Evolutionary conservation across 1,140 invertebrate genomes (phyloP), one percentile per base, ranked within the genome.

Genomic region (Phocides pigmalion): DNA sequence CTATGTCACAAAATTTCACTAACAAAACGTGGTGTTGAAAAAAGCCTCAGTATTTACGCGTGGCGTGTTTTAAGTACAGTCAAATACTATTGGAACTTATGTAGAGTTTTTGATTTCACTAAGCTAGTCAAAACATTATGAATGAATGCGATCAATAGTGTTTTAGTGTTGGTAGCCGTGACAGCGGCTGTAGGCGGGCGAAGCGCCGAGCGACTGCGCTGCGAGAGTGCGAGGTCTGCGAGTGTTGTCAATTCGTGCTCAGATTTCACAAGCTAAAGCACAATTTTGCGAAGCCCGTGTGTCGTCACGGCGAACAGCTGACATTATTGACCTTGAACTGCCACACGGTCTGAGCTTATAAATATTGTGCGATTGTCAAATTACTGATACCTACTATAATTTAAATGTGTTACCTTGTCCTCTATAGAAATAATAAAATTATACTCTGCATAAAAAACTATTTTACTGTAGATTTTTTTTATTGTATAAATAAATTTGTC

Each of bases 91-190:
- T 6, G 28, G 12, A 49, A 25, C 12, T 25, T 25, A 49, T 59
- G 44, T 70, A 50, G 9, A 28, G 37, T 53, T 51, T 58, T 8
- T 59, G 44, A 6, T 63, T 37, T 53, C 22, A 63, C 12, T 58
- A 14, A 22, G 54, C 12, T 41, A 14, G 58, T 68, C 67, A 75
- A 79, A 77, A 82, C 78, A 79, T 78, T 72, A 62, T 74, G 70
- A 78, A 74, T 80, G 66, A 68, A 78, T 32, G 56, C 76, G 81
- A 85, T 85, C 79, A 68, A 85, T 82, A 70, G 25, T 25, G 63
- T 54, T 54, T n/a, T 32, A 64, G 22, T 12, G 37, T 37, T 17
- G 32, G 49, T 53, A 56, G 64, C 56, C 58, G 62, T 65, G 59
- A 61, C 68, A 44, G 64, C 72, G 70, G 66, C 76, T 74, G 70